Evolutionary conservation across 2,113 vertebrate genomes (phyloP).

Genomic region (Galbula dea): DNA sequence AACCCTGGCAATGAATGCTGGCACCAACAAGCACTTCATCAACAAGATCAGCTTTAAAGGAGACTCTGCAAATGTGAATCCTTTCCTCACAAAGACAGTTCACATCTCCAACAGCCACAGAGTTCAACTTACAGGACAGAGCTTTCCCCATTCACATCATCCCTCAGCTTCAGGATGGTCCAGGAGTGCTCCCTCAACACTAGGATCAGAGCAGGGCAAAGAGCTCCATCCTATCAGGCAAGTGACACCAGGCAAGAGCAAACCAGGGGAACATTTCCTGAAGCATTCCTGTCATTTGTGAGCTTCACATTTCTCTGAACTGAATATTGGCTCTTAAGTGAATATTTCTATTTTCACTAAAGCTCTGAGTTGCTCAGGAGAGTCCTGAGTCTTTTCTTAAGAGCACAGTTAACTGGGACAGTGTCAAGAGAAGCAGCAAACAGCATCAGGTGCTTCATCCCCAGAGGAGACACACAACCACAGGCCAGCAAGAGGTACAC

Average conservation of each 20-base stretch:
- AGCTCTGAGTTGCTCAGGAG: not conserved
- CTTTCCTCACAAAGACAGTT: not conserved
- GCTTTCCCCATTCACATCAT: not conserved
- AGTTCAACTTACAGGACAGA: not conserved
- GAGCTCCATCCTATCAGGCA: not conserved
- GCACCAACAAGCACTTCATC: not conserved
- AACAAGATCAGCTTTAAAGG: no score
- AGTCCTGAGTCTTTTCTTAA: not conserved
- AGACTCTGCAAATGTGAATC: not conserved
- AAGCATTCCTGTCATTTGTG: not conserved
- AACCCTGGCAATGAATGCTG: not conserved
- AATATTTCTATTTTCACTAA: not conserved
- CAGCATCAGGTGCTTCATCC: not conserved
- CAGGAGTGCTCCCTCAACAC: not conserved
- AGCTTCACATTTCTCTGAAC: not conserved
- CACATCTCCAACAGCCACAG: not conserved
- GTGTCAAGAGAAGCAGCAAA: not conserved
- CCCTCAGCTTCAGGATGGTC: not conserved
- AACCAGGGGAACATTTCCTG: not conserved
- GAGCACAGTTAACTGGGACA: not conserved
- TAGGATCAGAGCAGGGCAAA: accelerated
- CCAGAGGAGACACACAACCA: not conserved
- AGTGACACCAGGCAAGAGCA: not conserved
- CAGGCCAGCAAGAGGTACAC: not conserved
- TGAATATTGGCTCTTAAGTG: not conserved